phyloP scores from a whole-genome alignment of 2,888 invertebrate species.

The Hesperia comma region DNA sequence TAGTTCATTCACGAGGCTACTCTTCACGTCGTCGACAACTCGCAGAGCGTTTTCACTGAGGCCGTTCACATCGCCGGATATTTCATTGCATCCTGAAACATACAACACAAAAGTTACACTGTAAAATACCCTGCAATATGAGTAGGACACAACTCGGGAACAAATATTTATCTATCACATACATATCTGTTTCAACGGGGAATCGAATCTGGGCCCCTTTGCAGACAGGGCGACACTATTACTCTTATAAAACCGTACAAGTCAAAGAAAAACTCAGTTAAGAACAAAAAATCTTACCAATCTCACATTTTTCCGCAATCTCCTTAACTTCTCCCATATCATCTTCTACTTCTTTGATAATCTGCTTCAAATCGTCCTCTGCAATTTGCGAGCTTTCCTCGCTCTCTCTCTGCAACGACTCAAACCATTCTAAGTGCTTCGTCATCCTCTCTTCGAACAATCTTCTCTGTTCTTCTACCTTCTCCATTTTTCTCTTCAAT shows the following conservation, averaged over 20 bases:
- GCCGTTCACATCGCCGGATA: constrained; percentile 58
- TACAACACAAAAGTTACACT: background rate
- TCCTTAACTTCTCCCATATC: constrained; percentile 55
- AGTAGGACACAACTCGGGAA: too few relatives aligned
- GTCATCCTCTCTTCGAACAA: constrained; percentile 53
- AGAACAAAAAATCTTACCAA: constrained; percentile 55
- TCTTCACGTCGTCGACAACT: constrained; percentile 54
- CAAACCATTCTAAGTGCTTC: constrained; percentile 50
- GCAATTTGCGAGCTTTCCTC: constrained; percentile 58
- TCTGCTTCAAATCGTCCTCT: constrained; percentile 55
- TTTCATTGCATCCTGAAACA: constrained; percentile 53
- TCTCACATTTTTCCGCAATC: constrained; percentile 65
- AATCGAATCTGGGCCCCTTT: background rate
- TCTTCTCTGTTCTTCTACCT: constrained; percentile 53
- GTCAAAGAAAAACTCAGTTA: too few relatives aligned
- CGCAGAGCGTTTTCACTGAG: constrained; percentile 58
- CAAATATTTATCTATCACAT: too few relatives aligned
- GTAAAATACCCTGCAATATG: too few relatives aligned
- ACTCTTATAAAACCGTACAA: too few relatives aligned
- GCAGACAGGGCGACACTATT: too few relatives aligned
- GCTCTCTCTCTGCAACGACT: constrained; percentile 48
- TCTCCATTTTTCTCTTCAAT: constrained; percentile 52
- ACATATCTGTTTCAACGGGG: background rate
- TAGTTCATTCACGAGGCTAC: constrained; percentile 49
- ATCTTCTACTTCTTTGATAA: constrained; percentile 52